Percentiles rank a stretch among this genome's conserved stretches.
phyloP scores from a whole-genome alignment of 1,140 invertebrate genomes.

The Pseudomyrmex dendroicus region DNA sequence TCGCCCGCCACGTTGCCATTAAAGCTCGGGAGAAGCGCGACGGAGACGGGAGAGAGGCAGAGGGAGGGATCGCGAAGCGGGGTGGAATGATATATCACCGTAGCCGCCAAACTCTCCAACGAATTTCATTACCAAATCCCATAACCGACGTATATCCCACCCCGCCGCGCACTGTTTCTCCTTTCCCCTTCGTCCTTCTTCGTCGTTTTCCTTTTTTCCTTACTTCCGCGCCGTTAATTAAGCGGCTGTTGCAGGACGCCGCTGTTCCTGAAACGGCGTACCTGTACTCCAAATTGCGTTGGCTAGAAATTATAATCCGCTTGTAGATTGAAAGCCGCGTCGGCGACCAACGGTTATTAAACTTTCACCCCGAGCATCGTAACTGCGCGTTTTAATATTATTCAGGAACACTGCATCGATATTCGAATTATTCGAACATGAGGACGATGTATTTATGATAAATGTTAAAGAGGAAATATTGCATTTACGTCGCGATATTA shows the following conservation, averaged over 20 bases:
- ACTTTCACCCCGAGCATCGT: slow-evolving; percentile 46
- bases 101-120: slow-evolving; percentile 66
- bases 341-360: slow-evolving; percentile 51
- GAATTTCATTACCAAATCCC: slow-evolving; percentile 76
- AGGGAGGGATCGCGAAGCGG: background rate
- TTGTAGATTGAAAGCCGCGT: slow-evolving; percentile 65
- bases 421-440: slow-evolving; percentile 23
- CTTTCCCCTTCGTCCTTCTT: background rate
- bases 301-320: slow-evolving; percentile 62
- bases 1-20: slow-evolving; percentile 47
- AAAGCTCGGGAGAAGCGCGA: slow-evolving; percentile 50
- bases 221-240: slow-evolving; percentile 72
- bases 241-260: slow-evolving; percentile 68
- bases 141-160: slow-evolving; percentile 65
- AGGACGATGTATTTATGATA: background rate
- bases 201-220: slow-evolving; percentile 63
- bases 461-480: background rate
- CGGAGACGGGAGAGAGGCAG: slow-evolving; percentile 13
- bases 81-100: slow-evolving; percentile 73
- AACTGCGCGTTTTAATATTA: slow-evolving; percentile 54
- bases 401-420: slow-evolving; percentile 11
- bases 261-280: background rate
- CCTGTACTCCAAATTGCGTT: slow-evolving; percentile 51
- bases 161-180: background rate
- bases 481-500: background rate